A percentile compares a stretch with the other conserved stretches of the same genome.
Evolutionary conservation across 2,888 invertebrate genomes (phyloP).

Genomic region (Odontothrips loti): DNA sequence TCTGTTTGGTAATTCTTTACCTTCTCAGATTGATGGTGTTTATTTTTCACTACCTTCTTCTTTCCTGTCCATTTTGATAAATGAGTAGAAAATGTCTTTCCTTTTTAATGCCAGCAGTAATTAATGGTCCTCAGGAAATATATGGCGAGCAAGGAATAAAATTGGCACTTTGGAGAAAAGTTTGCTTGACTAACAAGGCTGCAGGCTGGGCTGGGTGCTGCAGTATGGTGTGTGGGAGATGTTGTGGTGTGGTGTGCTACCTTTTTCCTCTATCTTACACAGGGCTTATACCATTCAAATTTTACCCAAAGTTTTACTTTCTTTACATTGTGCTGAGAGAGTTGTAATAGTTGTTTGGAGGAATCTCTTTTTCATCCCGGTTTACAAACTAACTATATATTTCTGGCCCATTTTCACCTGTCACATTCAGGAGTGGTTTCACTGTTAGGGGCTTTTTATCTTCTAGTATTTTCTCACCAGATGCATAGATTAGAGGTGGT

Average conservation of each 20-base stretch:
- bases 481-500: no score
- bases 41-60: background rate
- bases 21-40: background rate
- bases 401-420: no score
- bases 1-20: background rate
- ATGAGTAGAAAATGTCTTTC: background rate
- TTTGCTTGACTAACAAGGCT: slow-evolving; percentile 13
- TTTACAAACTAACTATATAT: no score
- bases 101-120: background rate
- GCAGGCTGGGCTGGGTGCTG: slow-evolving; percentile 28
- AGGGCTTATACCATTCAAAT: background rate
- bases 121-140: background rate
- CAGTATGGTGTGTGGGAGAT: slow-evolving; percentile 28
- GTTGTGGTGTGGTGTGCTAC: slow-evolving; percentile 14
- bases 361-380: no score
- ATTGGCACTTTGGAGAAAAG: background rate
- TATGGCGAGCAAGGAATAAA: background rate
- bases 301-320: no score
- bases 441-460: no score
- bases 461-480: no score
- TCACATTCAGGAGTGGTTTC: no score
- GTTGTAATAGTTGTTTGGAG: no score
- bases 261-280: background rate
- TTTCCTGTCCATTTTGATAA: background rate
- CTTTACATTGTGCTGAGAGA: no score